Evolutionary conservation across 2,888 invertebrate species (phyloP).

Genomic region (Euproctis similis): DNA sequence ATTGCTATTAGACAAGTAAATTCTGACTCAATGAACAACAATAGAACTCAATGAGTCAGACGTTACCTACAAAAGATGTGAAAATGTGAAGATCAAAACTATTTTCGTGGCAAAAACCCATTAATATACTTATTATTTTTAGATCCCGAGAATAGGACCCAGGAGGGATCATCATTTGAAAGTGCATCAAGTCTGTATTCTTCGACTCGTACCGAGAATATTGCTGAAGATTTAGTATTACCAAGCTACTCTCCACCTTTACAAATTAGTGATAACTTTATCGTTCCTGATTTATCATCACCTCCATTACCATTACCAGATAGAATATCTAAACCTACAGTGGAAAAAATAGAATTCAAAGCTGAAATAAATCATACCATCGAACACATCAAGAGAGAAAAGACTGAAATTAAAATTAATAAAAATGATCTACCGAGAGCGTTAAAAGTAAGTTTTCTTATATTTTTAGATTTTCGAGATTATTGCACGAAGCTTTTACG

Average conservation of each 20-base stretch:
- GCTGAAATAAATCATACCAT: constrained; percentile 49
- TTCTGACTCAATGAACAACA: too few relatives aligned
- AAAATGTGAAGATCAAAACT: too few relatives aligned
- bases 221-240: constrained; percentile 78
- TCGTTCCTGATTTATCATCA: constrained; percentile 61
- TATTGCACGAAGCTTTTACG: constrained; percentile 5
- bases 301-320: constrained; percentile 66
- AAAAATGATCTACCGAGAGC: constrained; percentile 49
- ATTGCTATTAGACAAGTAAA: too few relatives aligned
- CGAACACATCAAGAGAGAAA: constrained; percentile 60
- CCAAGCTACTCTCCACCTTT: constrained; percentile 77
- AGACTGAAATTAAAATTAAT: constrained; percentile 65
- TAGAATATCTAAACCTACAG: constrained; percentile 42
- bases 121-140: constrained; percentile 23
- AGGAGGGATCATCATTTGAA: constrained; percentile 91
- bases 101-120: too few relatives aligned
- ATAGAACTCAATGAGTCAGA: too few relatives aligned
- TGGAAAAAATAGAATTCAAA: constrained; percentile 63
- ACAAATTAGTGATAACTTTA: constrained; percentile 67
- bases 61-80: too few relatives aligned
- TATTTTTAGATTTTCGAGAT: not conserved
- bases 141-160: constrained; percentile 76
- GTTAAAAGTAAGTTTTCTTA: constrained; percentile 25
- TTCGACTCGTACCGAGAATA: constrained; percentile 82
- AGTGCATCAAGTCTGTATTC: constrained; percentile 89